Evolutionary conservation across 2,888 invertebrate genomes (phyloP), one percentile per base, ranked within the genome.

Genomic region (Parapristionchus giblindavisi): DNA sequence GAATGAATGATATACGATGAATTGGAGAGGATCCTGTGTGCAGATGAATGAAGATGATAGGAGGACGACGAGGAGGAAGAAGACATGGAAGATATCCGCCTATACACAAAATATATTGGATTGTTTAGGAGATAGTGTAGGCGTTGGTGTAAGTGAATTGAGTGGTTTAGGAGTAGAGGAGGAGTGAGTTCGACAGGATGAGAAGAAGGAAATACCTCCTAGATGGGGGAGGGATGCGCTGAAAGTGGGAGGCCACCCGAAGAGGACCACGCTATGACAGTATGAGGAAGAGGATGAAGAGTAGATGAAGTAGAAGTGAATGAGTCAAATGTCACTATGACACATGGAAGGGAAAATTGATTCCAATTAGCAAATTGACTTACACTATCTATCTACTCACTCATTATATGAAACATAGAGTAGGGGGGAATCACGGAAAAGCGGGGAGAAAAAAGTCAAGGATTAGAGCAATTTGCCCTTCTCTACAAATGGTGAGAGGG

Each of bases 391-490:
- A n/a, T n/a, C n/a, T n/a, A n/a, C n/a, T n/a, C n/a, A n/a, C n/a
- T n/a, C n/a, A n/a, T n/a, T n/a, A n/a, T n/a, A 48, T 21, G 48
- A 48, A 11, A 21, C 21, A 21, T 21, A 48, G 11, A 48, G 21
- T 48, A 48, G 21, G 48, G 48, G 48, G 21, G 48, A 21, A 48
- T 48, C 11, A 48, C 14, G 48, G 48, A 48, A 21, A 21, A 21
- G 48, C 11, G 48, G 48, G 48, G 48, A 48, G 48, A 21, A 21
- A 21, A 21, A 48, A n/a, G n/a, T n/a, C n/a, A n/a, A n/a, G n/a
- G n/a, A n/a, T n/a, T n/a, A n/a, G n/a, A 32, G n/a, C 51, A 68
- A 68, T 36, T 40, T 65, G 51, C 34, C 52, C 51, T 48, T 68
- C 68, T 34, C 34, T 54, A 52, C 52, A 36, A 52, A 51, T 68